A percentile compares a stretch with the other conserved stretches of the same genome.
phyloP scores from a whole-genome alignment of 2,888 invertebrate genomes.

The Ceraclea dissimilis region DNA sequence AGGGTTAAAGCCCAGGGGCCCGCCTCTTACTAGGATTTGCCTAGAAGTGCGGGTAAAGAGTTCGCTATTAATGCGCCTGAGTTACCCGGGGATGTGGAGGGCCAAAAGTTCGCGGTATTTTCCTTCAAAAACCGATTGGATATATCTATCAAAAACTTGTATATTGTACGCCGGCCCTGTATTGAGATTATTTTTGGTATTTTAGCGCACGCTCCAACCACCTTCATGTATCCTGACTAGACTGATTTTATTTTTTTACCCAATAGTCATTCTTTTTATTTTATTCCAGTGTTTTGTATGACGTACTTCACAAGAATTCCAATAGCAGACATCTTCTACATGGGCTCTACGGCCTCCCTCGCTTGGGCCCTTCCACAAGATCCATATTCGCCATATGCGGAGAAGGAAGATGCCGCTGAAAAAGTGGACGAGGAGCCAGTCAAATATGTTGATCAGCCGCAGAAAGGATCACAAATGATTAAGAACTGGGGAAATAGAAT shows the following conservation, averaged over 20 bases:
- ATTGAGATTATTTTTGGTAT: too few relatives aligned
- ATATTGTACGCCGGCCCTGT: too few relatives aligned
- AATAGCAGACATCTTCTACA: conserved; percentile 53
- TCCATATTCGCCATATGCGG: conserved; percentile 43
- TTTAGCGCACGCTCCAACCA: too few relatives aligned
- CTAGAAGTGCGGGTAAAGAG: too few relatives aligned
- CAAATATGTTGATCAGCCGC: conserved; percentile 9
- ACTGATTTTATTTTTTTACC: neutral
- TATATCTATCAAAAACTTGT: too few relatives aligned
- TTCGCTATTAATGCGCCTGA: too few relatives aligned
- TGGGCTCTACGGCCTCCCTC: conserved; percentile 67
- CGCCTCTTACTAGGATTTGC: too few relatives aligned
- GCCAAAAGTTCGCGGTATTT: too few relatives aligned
- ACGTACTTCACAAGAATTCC: conserved; percentile 47
- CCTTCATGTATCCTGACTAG: too few relatives aligned
- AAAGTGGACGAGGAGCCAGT: conserved; percentile 32
- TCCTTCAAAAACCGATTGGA: too few relatives aligned
- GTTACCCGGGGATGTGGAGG: too few relatives aligned
- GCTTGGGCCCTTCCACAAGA: conserved; percentile 71
- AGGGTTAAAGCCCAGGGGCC: too few relatives aligned
- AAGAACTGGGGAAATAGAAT: conserved; percentile 12
- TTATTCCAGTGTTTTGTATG: conserved; percentile 51
- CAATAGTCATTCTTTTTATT: neutral
- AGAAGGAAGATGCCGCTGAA: conserved; percentile 43
- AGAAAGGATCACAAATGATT: conserved; percentile 9